Evolutionary conservation across 2,113 vertebrate species (phyloP).

Genomic region (Paracyprichromis sp.): DNA sequence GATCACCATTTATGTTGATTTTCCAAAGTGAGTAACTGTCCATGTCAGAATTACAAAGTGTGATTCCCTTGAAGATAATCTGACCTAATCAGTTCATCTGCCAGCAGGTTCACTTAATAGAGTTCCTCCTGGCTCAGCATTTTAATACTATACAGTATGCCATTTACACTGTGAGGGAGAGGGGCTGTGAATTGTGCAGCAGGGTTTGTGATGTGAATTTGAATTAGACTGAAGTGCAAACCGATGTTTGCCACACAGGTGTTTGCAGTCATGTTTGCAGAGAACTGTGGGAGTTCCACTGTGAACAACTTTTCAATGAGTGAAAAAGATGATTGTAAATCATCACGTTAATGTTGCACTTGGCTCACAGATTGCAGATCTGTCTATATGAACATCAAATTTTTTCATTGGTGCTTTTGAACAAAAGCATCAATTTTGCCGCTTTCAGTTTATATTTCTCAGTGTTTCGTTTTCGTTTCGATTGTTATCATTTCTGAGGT

Average conservation of each 20-base stretch:
- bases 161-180: background rate
- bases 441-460: background rate
- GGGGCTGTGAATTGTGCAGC: constrained; percentile 1
- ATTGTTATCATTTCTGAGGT: background rate
- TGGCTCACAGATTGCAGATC: background rate
- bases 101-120: constrained; percentile 7
- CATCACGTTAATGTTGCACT: background rate
- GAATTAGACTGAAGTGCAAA: constrained; percentile 37
- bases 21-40: background rate
- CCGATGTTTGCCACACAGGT: constrained; percentile 22
- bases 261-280: constrained; percentile 5
- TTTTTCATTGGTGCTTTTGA: background rate
- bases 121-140: constrained; percentile 16
- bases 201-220: constrained; percentile 42
- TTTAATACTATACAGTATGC: background rate
- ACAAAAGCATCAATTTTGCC: background rate
- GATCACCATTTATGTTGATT: background rate
- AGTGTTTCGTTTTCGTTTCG: background rate
- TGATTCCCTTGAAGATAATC: background rate
- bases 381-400: background rate
- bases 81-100: constrained; percentile 15
- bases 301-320: background rate
- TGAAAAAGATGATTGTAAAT: background rate
- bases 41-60: background rate
- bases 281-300: background rate